These are phyloP conservation scores for Myathropa florea DNA, from an alignment of 2,888 invertebrate species.

Conservation along the genomic window DNA sequence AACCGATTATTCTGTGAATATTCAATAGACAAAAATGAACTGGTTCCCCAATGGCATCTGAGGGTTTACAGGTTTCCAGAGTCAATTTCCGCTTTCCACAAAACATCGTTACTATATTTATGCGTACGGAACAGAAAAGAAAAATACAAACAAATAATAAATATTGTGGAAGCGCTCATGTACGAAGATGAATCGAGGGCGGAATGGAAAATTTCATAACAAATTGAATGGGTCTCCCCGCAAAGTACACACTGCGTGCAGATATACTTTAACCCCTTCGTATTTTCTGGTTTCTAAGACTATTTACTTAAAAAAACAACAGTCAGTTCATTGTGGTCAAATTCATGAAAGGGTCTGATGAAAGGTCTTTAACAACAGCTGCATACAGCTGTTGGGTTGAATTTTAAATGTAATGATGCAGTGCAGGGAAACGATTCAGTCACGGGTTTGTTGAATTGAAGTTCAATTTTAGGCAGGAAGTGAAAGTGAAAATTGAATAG, in stretches of 20 bases:
- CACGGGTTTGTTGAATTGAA: not conserved
- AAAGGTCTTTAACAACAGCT: too few relatives aligned
- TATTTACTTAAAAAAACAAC: not conserved
- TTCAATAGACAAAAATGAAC: too few relatives aligned
- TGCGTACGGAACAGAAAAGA: constrained; percentile 13
- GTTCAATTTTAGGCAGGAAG: not conserved
- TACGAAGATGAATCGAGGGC: not conserved
- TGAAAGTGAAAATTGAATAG: not conserved
- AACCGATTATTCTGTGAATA: too few relatives aligned
- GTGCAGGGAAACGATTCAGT: not conserved
- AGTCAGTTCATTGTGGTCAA: not conserved
- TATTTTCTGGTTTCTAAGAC: too few relatives aligned
- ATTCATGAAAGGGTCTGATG: not conserved
- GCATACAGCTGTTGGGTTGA: not conserved
- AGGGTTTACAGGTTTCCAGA: not conserved
- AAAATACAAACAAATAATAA: not conserved
- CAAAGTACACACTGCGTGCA: not conserved
- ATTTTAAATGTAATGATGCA: not conserved
- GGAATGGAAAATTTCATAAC: not conserved
- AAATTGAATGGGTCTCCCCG: too few relatives aligned
- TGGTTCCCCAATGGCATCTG: too few relatives aligned
- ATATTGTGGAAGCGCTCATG: not conserved
- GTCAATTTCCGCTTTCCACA: not conserved
- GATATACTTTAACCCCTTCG: not conserved
- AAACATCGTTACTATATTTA: not conserved